Evolutionary conservation across 2,888 invertebrate genomes (phyloP).

Genomic region (Barypeithes pellucidus): DNA sequence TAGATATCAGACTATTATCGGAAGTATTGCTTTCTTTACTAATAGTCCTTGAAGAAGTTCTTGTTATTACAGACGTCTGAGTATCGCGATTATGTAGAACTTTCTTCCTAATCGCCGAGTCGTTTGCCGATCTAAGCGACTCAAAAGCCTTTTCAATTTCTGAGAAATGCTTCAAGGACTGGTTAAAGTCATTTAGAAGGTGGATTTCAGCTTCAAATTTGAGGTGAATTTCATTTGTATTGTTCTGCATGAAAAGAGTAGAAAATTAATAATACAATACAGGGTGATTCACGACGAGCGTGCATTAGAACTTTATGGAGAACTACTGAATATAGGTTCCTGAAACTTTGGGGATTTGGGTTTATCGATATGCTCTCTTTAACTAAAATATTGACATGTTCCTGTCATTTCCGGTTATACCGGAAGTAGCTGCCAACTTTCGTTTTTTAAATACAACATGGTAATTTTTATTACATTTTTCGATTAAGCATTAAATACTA

Average conservation of each 20-base stretch:
- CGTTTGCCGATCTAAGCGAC: conserved; percentile 59
- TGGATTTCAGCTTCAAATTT: conserved; percentile 77
- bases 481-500: too few species aligned
- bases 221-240: conserved; percentile 73
- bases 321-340: too few species aligned
- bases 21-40: conserved; percentile 32
- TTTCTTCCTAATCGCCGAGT: conserved; percentile 45
- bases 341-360: too few species aligned
- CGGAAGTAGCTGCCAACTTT: too few species aligned
- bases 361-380: too few species aligned
- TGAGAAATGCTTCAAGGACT: conserved; percentile 74
- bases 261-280: too few species aligned
- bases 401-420: too few species aligned
- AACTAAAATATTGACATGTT: too few species aligned
- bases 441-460: too few species aligned
- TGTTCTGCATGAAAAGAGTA: conserved; percentile 58
- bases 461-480: too few species aligned
- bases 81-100: conserved; percentile 62
- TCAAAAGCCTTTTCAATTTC: conserved; percentile 73
- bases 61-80: conserved; percentile 61
- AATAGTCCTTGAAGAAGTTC: conserved; percentile 25
- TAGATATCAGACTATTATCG: conserved; percentile 52
- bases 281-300: too few species aligned
- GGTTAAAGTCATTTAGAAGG: conserved; percentile 76
- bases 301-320: too few species aligned